Evolutionary conservation across 1,140 invertebrate species (phyloP), one percentile per base, ranked within the genome.

Genomic region (Pteromalus puparum): DNA sequence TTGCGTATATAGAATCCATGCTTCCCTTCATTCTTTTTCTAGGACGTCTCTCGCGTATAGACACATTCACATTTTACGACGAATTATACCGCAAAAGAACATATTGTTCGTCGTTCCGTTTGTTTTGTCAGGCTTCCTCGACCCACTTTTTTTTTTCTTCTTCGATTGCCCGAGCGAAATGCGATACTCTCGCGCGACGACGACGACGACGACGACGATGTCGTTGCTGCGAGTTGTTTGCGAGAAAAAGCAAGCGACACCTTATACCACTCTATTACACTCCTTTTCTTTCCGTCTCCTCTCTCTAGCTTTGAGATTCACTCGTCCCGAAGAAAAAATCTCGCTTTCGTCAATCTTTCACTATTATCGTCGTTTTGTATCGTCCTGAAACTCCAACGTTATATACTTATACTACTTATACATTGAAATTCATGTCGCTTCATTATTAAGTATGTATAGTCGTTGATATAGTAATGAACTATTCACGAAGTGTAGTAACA

Each of bases 71-170:
- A 72, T 48, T 81, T 80, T 72, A 53, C 42, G 26, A n/a, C 38
- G 48, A 72, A 81, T 72, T 30, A 34, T 34, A 48, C 26, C 15
- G 79, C 15, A 72, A 53, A 81, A 53, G 42, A 48, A 48, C n/a
- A 68, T 28, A 72, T 72, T 72, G 24, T 46, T 53, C 12, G 79
- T 53, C 12, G 79, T 48, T 48, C 18, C 12, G 68, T 81, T 81
- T 81, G 38, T 72, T 80, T 81, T 81, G 38, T 81, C 79, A 3
- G 79, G 79, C 79, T 81, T 81, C 79, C 79, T 70, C 79, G 79
- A 81, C 79, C 38, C 42, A 81, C 79, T 81, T 81, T 81, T 70
- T 81, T 70, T 15, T 81, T 15, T 81, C 38, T 79, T 30, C 68
- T 81, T 72, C 67, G 38, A 72, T 81, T 72, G 79, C 12, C 67